phyloP scores from a whole-genome alignment of 2,797 vertebrate species.

The Chloroceryle amazona region DNA sequence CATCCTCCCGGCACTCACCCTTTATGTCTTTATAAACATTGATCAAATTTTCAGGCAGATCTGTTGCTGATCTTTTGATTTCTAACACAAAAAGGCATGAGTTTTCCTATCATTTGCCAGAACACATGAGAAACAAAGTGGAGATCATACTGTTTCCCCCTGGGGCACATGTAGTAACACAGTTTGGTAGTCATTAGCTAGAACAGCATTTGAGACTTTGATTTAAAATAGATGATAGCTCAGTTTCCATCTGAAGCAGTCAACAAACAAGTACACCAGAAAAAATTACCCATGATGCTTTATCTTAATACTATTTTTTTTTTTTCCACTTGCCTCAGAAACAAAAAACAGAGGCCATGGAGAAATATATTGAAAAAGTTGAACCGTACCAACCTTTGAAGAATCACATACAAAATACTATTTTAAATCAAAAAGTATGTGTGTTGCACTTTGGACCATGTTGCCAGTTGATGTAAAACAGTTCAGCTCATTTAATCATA shows the following conservation, averaged over 20 bases:
- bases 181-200: constrained; percentile 3
- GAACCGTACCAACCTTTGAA: constrained; percentile 60
- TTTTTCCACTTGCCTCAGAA: constrained; percentile 53
- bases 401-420: constrained; percentile 63
- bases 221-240: constrained; percentile 36
- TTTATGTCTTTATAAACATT: too few species aligned
- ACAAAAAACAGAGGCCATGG: not conserved
- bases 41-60: not conserved
- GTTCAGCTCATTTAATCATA: constrained; percentile 61
- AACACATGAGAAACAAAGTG: not conserved
- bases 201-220: not conserved
- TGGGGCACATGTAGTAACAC: not conserved
- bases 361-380: constrained; percentile 16
- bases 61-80: not conserved
- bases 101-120: not conserved
- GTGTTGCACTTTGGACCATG: constrained; percentile 47
- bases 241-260: constrained; percentile 29
- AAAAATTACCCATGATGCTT: not conserved
- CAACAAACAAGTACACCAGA: constrained; percentile 14
- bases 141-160: not conserved
- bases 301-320: not conserved
- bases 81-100: not conserved
- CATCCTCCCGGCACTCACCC: too few species aligned
- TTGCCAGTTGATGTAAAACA: constrained; percentile 71
- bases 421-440: constrained; percentile 74